Evolutionary conservation across 2,888 invertebrate species (phyloP), one percentile per base, ranked within the genome.

Genomic region (Tenthredo amoena): DNA sequence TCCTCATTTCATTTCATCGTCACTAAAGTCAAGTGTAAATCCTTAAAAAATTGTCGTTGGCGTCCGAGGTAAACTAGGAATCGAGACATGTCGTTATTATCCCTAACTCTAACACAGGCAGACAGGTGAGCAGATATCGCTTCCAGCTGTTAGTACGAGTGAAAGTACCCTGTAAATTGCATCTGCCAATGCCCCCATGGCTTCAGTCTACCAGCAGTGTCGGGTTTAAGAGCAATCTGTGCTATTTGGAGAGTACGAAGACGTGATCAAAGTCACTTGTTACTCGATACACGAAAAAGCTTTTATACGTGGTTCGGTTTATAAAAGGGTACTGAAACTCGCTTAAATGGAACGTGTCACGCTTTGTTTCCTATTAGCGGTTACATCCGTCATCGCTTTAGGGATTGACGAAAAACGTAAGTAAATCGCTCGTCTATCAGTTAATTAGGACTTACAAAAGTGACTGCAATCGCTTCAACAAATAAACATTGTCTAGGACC

Each of bases 401-500:
- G 77, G 77, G 1, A 50, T 77, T 50, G 77, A 77, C 77, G 77
- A 77, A 31, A 77, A 77, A 77, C 77, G 77, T 77, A 77, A 77
- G 77, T 77, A 77, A 31, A 9, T 50, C 26, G 50, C 37, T 26
- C 15, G 34, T 3, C 15, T 26, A 21, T 26, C 12, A 21, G 72
- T 43, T 43, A 40, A 40, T 40, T 40, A 15, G 5, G 40, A 40
- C 4, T 40, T 40, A 15, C 12, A 5, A n/a, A 55, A 50, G 31
- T n/a, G 31, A 6, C 34, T 34, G 77, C 26, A 77, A 2, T 26
- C 10, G 26, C 7, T 62, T 40, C 18, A 62, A 34, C 12, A 26
- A 62, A n/a, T 31, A 12, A 34, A 58, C 15, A n/a, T 88, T 86
- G 94, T 94, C 65, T 92, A 96, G 95, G 95, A 43, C 94, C 95